These are phyloP conservation scores for Myotis planiceps DNA, from an alignment of 2,797 vertebrate genomes.

Conservation along the genomic window DNA sequence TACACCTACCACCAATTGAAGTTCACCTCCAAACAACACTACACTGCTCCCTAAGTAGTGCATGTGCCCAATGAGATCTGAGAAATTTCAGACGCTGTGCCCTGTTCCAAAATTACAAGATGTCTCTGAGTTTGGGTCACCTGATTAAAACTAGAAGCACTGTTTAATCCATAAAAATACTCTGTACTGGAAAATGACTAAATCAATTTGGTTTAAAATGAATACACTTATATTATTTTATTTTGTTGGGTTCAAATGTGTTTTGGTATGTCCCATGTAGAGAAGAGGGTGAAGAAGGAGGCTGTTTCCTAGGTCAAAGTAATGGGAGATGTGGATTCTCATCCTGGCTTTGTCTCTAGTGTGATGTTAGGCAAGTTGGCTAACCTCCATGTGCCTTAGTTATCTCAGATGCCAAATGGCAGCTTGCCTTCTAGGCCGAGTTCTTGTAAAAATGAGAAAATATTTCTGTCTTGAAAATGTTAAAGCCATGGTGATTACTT, in stretches of 20 bases:
- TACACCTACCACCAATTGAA: neutral
- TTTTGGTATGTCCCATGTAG: neutral
- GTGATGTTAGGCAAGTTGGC: neutral
- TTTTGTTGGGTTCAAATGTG: neutral
- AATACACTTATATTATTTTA: neutral
- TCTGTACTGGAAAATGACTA: neutral
- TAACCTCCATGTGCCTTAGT: neutral
- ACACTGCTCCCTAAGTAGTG: neutral
- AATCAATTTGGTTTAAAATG: neutral
- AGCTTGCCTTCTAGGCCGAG: neutral
- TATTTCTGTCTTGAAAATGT: constrained; percentile 30
- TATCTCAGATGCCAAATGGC: neutral
- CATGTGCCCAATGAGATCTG: neutral
- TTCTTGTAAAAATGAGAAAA: constrained; percentile 26
- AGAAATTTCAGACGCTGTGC: neutral
- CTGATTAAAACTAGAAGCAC: constrained; percentile 43
- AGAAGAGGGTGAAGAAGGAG: neutral
- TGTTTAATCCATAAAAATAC: constrained; percentile 28
- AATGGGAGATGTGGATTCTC: neutral
- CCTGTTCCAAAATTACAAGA: constrained; percentile 10
- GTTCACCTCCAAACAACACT: neutral
- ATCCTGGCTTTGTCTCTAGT: neutral
- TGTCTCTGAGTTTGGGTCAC: neutral
- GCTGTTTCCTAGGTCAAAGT: neutral
- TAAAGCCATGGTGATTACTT: neutral